A percentile compares a stretch with the other conserved stretches of the same genome.
Conservation (phyloP, 2,888 invertebrate genomes). For the Diarsia mendica region DNA sequence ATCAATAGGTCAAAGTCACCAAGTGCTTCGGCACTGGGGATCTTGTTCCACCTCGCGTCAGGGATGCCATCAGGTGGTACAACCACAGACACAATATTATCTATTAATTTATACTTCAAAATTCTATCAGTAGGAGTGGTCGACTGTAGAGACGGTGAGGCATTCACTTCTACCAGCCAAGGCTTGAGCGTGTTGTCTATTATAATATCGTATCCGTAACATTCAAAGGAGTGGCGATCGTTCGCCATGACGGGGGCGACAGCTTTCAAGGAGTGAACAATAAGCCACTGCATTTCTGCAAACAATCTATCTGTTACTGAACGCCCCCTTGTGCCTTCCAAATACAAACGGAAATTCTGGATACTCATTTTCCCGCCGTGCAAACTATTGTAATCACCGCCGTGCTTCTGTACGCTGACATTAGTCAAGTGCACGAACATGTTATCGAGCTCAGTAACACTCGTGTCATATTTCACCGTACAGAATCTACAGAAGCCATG, state of each 20-base stretch:
- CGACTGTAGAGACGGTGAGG: slow-evolving; percentile 98
- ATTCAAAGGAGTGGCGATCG: slow-evolving; percentile 98
- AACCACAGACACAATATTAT: slow-evolving; percentile 97
- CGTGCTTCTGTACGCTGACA: slow-evolving; percentile 99
- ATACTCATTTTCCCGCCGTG: slow-evolving; percentile 99
- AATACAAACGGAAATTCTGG: slow-evolving; percentile 96
- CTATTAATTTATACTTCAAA: slow-evolving; percentile 97
- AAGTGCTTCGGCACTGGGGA: slow-evolving; percentile 93
- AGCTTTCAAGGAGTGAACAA: slow-evolving; percentile 98
- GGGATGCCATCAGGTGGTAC: slow-evolving; percentile 97
- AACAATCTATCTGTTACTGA: slow-evolving; percentile 97
- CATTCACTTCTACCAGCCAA: slow-evolving; percentile 98
- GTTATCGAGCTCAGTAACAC: slow-evolving; percentile 96
- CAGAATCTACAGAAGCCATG: slow-evolving; percentile 99
- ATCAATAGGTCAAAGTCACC: slow-evolving; percentile 96
- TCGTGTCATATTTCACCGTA: slow-evolving; percentile 98
- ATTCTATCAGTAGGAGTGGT: slow-evolving; percentile 98
- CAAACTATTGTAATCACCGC: slow-evolving; percentile 97
- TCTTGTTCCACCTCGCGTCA: slow-evolving; percentile 97
- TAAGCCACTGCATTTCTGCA: slow-evolving; percentile 96
- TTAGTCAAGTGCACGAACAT: slow-evolving; percentile 99
- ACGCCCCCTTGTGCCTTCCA: slow-evolving; percentile 97
- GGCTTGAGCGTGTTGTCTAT: slow-evolving; percentile 98
- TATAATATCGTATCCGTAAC: slow-evolving; percentile 99
- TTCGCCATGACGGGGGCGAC: slow-evolving; percentile 98